These are phyloP conservation scores for Nematostella vectensis DNA, from an alignment of 92 coral and sea anemone species.

Conservation along the genomic window DNA sequence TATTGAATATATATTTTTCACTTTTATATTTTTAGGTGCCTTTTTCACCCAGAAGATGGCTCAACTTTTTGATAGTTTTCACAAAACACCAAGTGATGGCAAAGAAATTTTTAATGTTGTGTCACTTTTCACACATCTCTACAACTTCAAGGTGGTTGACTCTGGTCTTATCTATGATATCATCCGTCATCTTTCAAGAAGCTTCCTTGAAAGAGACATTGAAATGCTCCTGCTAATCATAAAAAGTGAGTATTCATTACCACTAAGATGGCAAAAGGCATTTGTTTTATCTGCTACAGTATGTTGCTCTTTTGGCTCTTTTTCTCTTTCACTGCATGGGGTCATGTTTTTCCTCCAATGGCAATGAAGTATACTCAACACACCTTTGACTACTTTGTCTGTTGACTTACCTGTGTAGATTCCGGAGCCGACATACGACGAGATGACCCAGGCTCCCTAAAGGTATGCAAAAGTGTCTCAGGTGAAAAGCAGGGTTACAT, in stretches of 20 bases:
- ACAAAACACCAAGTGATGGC: conserved; percentile 45
- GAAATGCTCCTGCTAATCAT: conserved; percentile 71
- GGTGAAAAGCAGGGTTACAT: no score
- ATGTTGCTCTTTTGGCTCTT: no score
- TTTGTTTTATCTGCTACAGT: no score
- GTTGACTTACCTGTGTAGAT: conserved; percentile 18
- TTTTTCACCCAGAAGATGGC: conserved; percentile 68
- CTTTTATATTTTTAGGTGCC: conserved; percentile 67
- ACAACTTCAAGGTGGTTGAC: conserved; percentile 84
- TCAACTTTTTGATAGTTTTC: conserved; percentile 52
- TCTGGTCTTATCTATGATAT: conserved; percentile 85
- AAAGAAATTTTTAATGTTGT: conserved; percentile 76
- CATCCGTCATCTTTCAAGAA: conserved; percentile 63
- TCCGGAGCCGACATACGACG: conserved; percentile 92
- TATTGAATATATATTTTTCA: no score
- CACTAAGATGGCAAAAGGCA: no score
- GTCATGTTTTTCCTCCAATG: no score
- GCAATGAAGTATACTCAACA: no score
- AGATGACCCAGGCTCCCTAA: conserved; percentile 85
- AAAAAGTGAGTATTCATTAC: conserved; percentile 71
- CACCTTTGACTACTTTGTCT: neutral
- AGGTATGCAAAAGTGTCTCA: conserved; percentile 24
- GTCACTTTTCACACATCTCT: conserved; percentile 73
- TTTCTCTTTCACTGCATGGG: no score
- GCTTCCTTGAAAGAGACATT: conserved; percentile 67